Conservation (phyloP, 2,888 invertebrate genomes). For the Branchellion lobata region DNA sequence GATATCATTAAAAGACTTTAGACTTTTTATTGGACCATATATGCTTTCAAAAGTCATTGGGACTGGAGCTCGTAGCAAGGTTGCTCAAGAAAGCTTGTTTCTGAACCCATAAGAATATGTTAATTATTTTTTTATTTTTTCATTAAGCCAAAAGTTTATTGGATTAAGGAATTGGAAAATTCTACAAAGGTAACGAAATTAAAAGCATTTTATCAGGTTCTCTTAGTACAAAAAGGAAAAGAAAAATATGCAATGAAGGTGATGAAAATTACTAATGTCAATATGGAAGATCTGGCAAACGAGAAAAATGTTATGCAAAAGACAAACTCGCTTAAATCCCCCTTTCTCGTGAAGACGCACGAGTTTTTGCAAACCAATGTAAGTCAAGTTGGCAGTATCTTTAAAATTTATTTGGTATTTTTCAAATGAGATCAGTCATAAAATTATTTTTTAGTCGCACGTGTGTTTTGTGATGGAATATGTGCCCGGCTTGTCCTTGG, state of each 20-base stretch:
- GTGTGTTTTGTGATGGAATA: slow-evolving; percentile 27
- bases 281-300: neutral
- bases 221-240: slow-evolving; percentile 16
- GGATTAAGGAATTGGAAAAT: no score
- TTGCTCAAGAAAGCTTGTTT: neutral
- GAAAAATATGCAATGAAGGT: slow-evolving; percentile 30
- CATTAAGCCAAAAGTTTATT: no score
- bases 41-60: neutral
- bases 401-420: neutral
- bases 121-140: neutral
- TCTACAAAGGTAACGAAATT: no score
- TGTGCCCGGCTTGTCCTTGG: slow-evolving; percentile 5
- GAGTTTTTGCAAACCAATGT: slow-evolving; percentile 15
- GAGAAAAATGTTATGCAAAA: slow-evolving; percentile 18
- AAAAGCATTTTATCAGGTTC: slow-evolving; percentile 7
- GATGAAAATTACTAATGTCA: neutral
- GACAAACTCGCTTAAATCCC: neutral
- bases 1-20: slow-evolving; percentile 7
- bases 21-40: slow-evolving; percentile 5
- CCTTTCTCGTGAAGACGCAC: neutral
- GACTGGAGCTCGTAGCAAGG: slow-evolving; percentile 21
- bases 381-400: no score
- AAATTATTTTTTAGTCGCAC: slow-evolving; percentile 10
- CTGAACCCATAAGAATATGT: no score
- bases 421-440: neutral